Base-by-base conservation (phyloP, 2,888 invertebrate species). In the Psylliodes chrysocephalus region DNA sequence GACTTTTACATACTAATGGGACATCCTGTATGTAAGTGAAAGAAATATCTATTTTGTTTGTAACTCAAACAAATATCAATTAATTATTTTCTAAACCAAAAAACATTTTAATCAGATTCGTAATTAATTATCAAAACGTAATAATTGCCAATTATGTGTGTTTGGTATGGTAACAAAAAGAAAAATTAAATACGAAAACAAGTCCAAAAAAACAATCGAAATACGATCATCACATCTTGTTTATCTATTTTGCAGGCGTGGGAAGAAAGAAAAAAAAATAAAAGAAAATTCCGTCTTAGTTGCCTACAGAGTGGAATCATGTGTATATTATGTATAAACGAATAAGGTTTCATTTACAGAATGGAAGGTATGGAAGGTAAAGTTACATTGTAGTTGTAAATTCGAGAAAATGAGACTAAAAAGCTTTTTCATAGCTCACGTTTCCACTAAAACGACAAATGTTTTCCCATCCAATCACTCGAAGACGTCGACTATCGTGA, bases 381-480 rank as follows among this genome's bases (percentile, higher is more conserved):
- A 49, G 51, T 56, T 56, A 30, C 49, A 55, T 51, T 62, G 62
- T 51, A 38, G 55, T 55, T 47, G 38, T 40, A 60, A 62, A 62
- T 49, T 55, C 55, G 30, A 49, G 56, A 17, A 56, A 62, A 62
- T 62, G 55, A 42, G 42, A 49, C 49, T 62, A 51, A 56, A 62
- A 56, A 56, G 62, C 44, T 42, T 62, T 62, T 59, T 35, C 33
- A 33, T 51, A 49, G 56, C 42, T 22, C 62, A 33, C 51, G 56
- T 56, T 51, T 47, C 14, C 33, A 12, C n/a, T 28, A 33, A 40
- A 56, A 62, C 49, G 33, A 51, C 33, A 56, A 55, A 47, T 49
- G 55, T 51, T 30, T 47, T 44, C 15, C 57, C 52, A 57, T 63
- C 63, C 63, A 63, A 63, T 63, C 63, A 63, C 44, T 63, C 52